Percentiles rank a stretch among this genome's conserved stretches.
phyloP scores from a whole-genome alignment of 2,888 invertebrate species.

The Stenodera caucasica region DNA sequence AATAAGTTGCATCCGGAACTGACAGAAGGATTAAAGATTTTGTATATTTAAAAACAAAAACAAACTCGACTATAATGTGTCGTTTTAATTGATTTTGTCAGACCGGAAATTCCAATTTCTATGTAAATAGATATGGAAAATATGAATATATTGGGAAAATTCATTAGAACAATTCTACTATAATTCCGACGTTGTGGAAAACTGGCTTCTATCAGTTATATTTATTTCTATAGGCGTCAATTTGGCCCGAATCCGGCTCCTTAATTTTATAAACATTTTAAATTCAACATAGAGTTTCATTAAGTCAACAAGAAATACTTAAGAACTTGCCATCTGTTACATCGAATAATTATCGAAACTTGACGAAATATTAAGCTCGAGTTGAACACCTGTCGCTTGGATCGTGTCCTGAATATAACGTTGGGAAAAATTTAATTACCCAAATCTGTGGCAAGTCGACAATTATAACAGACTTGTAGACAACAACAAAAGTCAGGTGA shows the following conservation, averaged over 20 bases:
- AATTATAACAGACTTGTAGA: no score
- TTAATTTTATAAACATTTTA: no score
- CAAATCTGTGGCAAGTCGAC: background rate
- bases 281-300: no score
- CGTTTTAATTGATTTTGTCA: background rate
- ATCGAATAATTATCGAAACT: background rate
- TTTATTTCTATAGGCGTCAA: background rate
- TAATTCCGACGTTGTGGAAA: background rate
- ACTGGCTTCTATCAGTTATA: background rate
- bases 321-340: background rate
- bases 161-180: background rate
- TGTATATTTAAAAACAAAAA: no score
- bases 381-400: background rate
- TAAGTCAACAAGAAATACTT: background rate
- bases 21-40: no score
- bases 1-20: conserved; percentile 6
- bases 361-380: background rate
- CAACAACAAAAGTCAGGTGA: background rate
- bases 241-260: no score
- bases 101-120: conserved; percentile 2
- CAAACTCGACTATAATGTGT: background rate
- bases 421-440: background rate
- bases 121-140: conserved; percentile 3
- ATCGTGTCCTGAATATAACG: background rate
- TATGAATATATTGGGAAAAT: background rate